Base-by-base conservation (phyloP, 1,140 invertebrate genomes). In the Ctenoplectra terminalis region DNA sequence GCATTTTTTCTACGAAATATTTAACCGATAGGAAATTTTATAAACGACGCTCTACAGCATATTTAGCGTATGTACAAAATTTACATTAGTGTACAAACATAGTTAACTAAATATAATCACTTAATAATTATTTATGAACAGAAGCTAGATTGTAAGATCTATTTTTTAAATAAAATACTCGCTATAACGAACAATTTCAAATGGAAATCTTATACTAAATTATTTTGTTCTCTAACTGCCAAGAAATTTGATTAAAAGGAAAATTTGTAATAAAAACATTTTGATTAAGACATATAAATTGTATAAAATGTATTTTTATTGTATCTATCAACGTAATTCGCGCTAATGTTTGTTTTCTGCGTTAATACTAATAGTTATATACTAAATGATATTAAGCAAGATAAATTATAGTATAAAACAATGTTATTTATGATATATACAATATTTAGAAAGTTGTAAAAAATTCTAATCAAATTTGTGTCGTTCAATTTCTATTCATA, bases 1-100 rank as follows among this genome's bases (percentile, higher is more conserved):
- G 79, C 79, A 81, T 78, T 81, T 81, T 80, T 74, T 66, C 60
- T 81, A 81, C 46, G n/a, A 75, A 29, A 29, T n/a, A 40, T 67
- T 58, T 26, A 50, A 20, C 20, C n/a, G n/a, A 60, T 6, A 29
- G 23, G 17, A 26, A 58, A 7, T 43, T 46, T 40, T 46, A 7
- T 34, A 66, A 54, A 75, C 11, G 23, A 3, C 2, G 34, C 17
- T 74, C 17, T 50, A 43, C 29, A 43, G 17, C 15, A 46, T 54
- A 64, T 54, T 46, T 75, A 48, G 48, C 26, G 26, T 26, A n/a
- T 29, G 50, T 81, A 81, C 50, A 75, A 74, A 74, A n/a, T 74
- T 75, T 81, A 58, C 26, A 74, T 54, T 66, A 48, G 64, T 74
- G 78, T 81, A 81, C 78, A 81, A 81, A 81, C 43, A 46, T 56